These are phyloP conservation scores for Aurelia sp. DNA, from an alignment of 30 jellyfish, hydroid and myxozoan genomes.

Conservation along the genomic window DNA sequence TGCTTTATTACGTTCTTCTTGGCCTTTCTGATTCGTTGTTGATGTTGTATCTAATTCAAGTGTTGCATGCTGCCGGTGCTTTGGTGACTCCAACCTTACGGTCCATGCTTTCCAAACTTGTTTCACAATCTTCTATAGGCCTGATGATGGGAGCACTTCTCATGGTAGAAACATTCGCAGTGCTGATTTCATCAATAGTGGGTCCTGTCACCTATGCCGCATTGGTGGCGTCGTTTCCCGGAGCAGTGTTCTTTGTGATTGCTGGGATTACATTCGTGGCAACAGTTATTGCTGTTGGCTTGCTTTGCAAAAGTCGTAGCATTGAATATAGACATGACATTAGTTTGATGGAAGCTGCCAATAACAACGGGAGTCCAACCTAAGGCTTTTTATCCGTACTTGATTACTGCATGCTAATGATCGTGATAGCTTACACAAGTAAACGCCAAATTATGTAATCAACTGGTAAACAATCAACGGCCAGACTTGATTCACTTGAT, in stretches of 20 bases:
- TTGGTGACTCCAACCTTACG: conserved; percentile 1
- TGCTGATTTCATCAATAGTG: conserved; percentile 9
- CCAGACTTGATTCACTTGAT: too few relatives aligned
- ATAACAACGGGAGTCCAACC: too few relatives aligned
- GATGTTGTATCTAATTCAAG: conserved; percentile 7
- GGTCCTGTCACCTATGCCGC: conserved; percentile 16
- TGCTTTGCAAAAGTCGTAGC: too few relatives aligned
- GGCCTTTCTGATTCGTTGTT: conserved; percentile 4
- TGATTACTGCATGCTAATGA: too few relatives aligned
- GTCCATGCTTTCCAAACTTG: conserved; percentile 18
- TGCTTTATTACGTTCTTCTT: not conserved
- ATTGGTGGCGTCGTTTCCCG: conserved; percentile 2
- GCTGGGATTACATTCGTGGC: not conserved
- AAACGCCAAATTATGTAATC: too few relatives aligned
- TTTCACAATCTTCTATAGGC: not conserved
- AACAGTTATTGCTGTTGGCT: too few relatives aligned
- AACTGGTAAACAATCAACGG: too few relatives aligned
- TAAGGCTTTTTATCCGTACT: too few relatives aligned
- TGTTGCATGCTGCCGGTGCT: conserved; percentile 1
- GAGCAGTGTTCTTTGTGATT: not conserved
- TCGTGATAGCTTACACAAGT: too few relatives aligned
- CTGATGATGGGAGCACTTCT: conserved; percentile 4
- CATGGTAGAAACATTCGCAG: not conserved
- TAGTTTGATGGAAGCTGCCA: too few relatives aligned
- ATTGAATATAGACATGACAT: too few relatives aligned